phyloP scores from a whole-genome alignment of 2,888 invertebrate genomes.

The Germaria angustata region DNA sequence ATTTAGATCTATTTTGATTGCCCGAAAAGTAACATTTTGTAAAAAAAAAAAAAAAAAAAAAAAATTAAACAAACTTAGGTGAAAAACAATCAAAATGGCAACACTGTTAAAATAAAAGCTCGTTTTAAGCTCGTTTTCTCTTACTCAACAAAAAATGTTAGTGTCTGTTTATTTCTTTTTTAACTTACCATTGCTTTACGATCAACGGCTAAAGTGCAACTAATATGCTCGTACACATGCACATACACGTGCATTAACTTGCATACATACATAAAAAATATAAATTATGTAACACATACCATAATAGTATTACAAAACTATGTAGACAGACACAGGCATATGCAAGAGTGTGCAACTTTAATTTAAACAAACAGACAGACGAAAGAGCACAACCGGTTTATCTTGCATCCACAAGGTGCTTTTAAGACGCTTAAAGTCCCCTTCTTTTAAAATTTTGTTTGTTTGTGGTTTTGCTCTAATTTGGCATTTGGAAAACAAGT shows the following conservation, averaged over 20 bases:
- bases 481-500: not conserved
- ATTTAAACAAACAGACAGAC: not conserved
- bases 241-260: not conserved
- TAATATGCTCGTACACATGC: too few relatives aligned
- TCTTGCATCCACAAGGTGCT: not conserved
- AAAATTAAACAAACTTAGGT: too few relatives aligned
- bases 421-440: not conserved
- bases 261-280: not conserved
- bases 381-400: constrained; percentile 23
- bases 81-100: too few relatives aligned
- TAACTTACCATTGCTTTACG: not conserved
- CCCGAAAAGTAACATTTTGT: too few relatives aligned
- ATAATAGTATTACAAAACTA: constrained; percentile 13
- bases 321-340: not conserved
- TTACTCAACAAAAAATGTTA: too few relatives aligned
- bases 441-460: not conserved
- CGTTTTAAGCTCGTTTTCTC: not conserved
- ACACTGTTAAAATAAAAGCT: too few relatives aligned
- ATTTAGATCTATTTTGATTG: too few relatives aligned
- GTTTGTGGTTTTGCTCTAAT: not conserved
- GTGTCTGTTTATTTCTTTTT: not conserved
- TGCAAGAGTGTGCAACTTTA: not conserved
- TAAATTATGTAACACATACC: constrained; percentile 31
- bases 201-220: not conserved
- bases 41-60: too few relatives aligned